Evolutionary conservation across 1,140 invertebrate genomes (phyloP).

Genomic region (Coelopa frigida): DNA sequence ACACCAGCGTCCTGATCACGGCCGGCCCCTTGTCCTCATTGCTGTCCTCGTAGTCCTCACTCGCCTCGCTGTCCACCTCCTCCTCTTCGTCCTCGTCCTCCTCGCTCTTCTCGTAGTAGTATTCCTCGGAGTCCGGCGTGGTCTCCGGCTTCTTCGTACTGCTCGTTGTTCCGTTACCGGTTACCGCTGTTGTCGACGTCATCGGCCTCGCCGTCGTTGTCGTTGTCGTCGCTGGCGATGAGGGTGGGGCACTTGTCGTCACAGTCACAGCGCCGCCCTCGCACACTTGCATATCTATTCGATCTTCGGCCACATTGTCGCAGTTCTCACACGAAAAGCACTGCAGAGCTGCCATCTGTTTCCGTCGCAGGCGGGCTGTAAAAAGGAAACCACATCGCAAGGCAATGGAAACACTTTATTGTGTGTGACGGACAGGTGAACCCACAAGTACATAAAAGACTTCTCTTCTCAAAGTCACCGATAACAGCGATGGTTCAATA

Average conservation of each 20-base stretch:
- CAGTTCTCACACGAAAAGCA: slow-evolving; percentile 37
- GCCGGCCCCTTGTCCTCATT: not conserved
- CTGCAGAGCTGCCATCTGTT: slow-evolving; percentile 31
- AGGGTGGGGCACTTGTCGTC: not conserved
- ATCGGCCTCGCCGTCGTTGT: not conserved
- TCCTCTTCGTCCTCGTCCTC: not conserved
- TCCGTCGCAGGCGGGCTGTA: too few species aligned
- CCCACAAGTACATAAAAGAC: too few species aligned
- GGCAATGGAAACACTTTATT: too few species aligned
- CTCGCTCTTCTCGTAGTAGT: too few species aligned
- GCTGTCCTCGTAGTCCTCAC: slow-evolving; percentile 1
- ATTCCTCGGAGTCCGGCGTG: too few species aligned
- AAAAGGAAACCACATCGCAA: too few species aligned
- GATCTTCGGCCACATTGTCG: slow-evolving; percentile 21
- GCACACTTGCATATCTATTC: slow-evolving; percentile 28
- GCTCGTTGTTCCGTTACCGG: not conserved
- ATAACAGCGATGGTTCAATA: too few species aligned
- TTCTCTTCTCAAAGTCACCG: too few species aligned
- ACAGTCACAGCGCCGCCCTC: slow-evolving; percentile 2
- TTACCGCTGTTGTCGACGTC: not conserved
- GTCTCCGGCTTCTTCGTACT: too few species aligned
- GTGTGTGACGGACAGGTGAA: too few species aligned
- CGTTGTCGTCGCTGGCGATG: not conserved
- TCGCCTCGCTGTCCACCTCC: not conserved
- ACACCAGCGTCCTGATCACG: not conserved